Base-by-base conservation (phyloP, 2,113 vertebrate species). In the Boulengeromyrus knoepffleri region DNA sequence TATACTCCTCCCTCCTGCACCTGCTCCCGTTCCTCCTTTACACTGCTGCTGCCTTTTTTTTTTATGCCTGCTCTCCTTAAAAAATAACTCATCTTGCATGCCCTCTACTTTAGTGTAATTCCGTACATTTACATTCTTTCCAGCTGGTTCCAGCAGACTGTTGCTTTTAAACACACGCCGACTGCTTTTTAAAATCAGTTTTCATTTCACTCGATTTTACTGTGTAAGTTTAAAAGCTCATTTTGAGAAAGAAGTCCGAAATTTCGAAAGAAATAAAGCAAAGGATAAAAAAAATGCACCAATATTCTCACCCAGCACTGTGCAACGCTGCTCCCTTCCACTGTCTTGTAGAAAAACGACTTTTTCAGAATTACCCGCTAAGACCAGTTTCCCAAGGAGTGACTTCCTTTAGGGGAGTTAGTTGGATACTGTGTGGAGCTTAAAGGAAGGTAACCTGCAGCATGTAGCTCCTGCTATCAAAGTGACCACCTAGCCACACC, bases 21-120 rank as follows among this genome's bases (percentile, higher is more conserved):
- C 87, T 88, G 90, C 90, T 90, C 70, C 74, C n/a, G 2, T 50
- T n/a, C 3, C 74, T 53, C 50, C 88, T 89, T 83, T 77, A 84
- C 74, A 47, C 21, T n/a, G 7, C 36, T 19, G 80, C 36, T 21
- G 17, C n/a, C 80, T 52, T 89, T 85, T 58, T 31, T 31, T n/a
- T 70, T 46, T 77, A 85, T 89, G 39, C 89, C 77, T 3, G 3
- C 4, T 36, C n/a, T 77, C 42, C 24, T 87, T 52, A 1, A 52
- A 53, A 53, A 56, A 52, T 8, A 36, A 52, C 31, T 47, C 47
- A 36, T 27, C n/a, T 80, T 42, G 2, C 47, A 83, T 6, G 31
- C 50, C 50, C 49, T 45, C 47, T 53, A 46, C 49, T 89, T 24
- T 2, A 45, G n/a, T 46, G 9, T n/a, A 21, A 19, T 56, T 24